Evolutionary conservation across 2,797 vertebrate genomes (phyloP), one percentile per base, ranked within the genome.

Genomic region (Rachycentron canadum): DNA sequence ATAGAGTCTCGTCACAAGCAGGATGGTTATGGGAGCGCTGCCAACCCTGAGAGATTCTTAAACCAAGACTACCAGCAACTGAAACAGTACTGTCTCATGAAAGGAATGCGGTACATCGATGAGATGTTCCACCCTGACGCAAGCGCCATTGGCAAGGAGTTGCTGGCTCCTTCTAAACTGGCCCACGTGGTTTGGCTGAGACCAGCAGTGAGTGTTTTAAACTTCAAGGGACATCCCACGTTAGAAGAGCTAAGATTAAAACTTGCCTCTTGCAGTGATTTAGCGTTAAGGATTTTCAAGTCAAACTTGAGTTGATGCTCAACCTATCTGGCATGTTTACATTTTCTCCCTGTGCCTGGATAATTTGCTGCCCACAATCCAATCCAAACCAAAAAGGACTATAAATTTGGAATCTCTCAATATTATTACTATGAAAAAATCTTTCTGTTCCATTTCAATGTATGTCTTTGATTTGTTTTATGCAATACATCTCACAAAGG

Each of bases 51-150:
- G 17, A 91, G 34, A 43, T 92, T 94, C 57, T 14, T 88, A 0
- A 78, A 87, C 1, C 95, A 96, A 62, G 90, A 95, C 78, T 95
- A 81, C 74, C 1, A 88, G n/a, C 32, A 74, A 21, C 45, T 95
- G 57, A 92, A 84, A 43, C 50, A 91, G 9, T 85, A 86, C 70
- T 93, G 81, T 23, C 11, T 85, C 0, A 43, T 1, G 11, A 72
- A 1, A 84, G n/a, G 38, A 45, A 41, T 19, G 17, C 1, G 77
- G 41, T 95, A 78, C 77, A 67, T 91, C 5, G 95, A 96, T 6
- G 64, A 91, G 0, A 88, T 59, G 68, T 96, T 95, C 45, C 92
- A 92, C 0, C 94, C 94, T 0, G 89, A 94, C 58, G 63, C 3
- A 2, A 64, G 5, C 2, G 90, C 93, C 38, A 93, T 96, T 3